Percentiles rank a stretch among this genome's conserved stretches.
Conservation (phyloP, 2,888 invertebrate species). For the Macrosiphum euphorbiae region DNA sequence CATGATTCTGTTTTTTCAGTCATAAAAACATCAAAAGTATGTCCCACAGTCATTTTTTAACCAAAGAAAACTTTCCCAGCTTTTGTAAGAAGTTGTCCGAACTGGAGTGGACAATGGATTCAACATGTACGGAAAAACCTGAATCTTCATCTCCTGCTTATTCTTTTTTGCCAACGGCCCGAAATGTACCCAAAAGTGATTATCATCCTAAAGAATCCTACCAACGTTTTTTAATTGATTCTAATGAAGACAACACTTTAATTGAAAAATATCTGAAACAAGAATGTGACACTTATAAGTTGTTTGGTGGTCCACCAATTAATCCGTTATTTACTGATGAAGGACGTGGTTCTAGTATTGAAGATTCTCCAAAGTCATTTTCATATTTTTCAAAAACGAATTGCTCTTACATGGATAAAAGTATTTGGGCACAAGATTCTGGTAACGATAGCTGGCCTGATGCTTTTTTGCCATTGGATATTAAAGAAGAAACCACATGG, state of each 20-base stretch:
- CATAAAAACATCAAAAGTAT: conserved; percentile 44
- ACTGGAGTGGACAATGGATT: conserved; percentile 62
- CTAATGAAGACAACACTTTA: conserved; percentile 56
- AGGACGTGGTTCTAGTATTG: conserved; percentile 63
- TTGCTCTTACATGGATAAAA: conserved; percentile 54
- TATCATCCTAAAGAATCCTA: conserved; percentile 62
- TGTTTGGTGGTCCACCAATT: conserved; percentile 60
- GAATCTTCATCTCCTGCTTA: conserved; percentile 55
- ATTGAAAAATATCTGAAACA: conserved; percentile 62
- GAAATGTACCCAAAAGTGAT: conserved; percentile 62
- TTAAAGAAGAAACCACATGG: conserved; percentile 48
- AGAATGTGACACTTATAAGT: conserved; percentile 56
- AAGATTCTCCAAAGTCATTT: conserved; percentile 61
- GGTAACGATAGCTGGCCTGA: conserved; percentile 63
- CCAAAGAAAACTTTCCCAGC: conserved; percentile 61
- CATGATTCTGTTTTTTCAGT: background rate
- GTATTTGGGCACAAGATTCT: conserved; percentile 62
- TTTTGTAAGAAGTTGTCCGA: conserved; percentile 59
- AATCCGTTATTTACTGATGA: conserved; percentile 61
- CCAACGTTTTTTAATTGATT: conserved; percentile 42
- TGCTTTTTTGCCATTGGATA: conserved; percentile 59
- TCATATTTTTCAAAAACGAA: conserved; percentile 62
- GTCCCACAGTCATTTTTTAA: conserved; percentile 63
- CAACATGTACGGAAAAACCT: conserved; percentile 49
- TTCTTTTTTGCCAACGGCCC: conserved; percentile 59